Conservation (phyloP, 1,140 invertebrate species). For the Medauroidea extradentata region DNA sequence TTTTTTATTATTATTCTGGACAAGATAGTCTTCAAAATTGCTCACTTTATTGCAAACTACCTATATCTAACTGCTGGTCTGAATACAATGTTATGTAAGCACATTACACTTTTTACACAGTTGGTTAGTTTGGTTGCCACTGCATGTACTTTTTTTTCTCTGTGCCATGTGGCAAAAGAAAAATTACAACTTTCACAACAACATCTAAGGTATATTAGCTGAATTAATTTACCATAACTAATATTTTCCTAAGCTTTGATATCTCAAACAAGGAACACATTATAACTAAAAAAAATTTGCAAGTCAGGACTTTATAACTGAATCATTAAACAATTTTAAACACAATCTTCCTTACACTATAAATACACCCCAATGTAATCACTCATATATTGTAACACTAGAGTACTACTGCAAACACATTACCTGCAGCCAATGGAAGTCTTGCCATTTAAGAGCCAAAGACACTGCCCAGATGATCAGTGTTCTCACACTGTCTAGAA, state of each 20-base stretch:
- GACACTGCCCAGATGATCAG: conserved; percentile 85
- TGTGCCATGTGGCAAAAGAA: no score
- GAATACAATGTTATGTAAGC: no score
- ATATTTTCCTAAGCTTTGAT: neutral
- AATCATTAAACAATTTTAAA: neutral
- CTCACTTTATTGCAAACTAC: no score
- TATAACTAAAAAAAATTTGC: neutral
- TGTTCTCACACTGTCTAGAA: conserved; percentile 85
- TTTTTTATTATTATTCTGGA: no score
- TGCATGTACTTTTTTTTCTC: no score
- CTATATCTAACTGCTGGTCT: no score
- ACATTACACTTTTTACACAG: no score
- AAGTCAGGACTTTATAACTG: neutral
- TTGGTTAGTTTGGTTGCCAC: no score
- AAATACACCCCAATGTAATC: neutral
- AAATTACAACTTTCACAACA: no score
- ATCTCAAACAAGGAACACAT: neutral
- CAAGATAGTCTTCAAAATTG: no score
- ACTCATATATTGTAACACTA: conserved; percentile 2
- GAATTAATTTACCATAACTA: no score
- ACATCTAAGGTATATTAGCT: no score
- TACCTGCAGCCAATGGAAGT: conserved; percentile 75
- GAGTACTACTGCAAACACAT: conserved; percentile 15
- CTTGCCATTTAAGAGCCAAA: conserved; percentile 68
- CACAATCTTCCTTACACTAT: neutral